A percentile compares a stretch with the other conserved stretches of the same genome.
Conservation (phyloP, 2,797 vertebrate species). For the Sternarchorhynchus goeldii region DNA sequence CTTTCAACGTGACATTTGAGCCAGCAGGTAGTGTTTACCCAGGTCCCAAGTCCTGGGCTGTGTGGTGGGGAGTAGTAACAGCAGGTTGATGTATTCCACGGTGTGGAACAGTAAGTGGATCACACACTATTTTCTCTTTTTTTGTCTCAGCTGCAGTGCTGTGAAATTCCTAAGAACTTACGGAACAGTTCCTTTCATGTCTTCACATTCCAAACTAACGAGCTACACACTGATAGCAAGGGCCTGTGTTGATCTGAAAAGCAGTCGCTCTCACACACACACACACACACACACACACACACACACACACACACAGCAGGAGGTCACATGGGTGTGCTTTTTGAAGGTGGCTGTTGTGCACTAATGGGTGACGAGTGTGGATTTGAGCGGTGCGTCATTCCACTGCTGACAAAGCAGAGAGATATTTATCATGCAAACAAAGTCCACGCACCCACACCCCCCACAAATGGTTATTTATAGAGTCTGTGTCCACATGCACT, state of each 20-base stretch:
- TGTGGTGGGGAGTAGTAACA: too few species aligned
- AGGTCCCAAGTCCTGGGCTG: too few species aligned
- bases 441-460: constrained; percentile 39
- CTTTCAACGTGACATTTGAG: neutral
- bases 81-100: too few species aligned
- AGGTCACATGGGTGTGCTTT: neutral
- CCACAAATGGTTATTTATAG: constrained; percentile 38
- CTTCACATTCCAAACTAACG: constrained; percentile 19
- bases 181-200: constrained; percentile 7
- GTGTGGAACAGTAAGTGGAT: too few species aligned
- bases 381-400: constrained; percentile 32
- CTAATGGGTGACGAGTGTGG: constrained; percentile 56
- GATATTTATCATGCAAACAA: constrained; percentile 53
- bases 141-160: neutral
- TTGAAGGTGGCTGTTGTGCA: constrained; percentile 6
- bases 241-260: constrained; percentile 18
- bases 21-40: neutral
- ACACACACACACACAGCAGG: constrained; percentile 43
- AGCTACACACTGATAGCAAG: constrained; percentile 16
- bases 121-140: neutral
- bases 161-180: constrained; percentile 21
- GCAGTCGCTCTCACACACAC: constrained; percentile 10
- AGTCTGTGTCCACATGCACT: neutral
- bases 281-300: constrained; percentile 1
- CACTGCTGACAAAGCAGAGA: constrained; percentile 29